A percentile compares a stretch with the other conserved stretches of the same genome.
These are phyloP conservation scores for Oscheius sp. DNA, from an alignment of 2,888 invertebrate species.

Conservation along the genomic window DNA sequence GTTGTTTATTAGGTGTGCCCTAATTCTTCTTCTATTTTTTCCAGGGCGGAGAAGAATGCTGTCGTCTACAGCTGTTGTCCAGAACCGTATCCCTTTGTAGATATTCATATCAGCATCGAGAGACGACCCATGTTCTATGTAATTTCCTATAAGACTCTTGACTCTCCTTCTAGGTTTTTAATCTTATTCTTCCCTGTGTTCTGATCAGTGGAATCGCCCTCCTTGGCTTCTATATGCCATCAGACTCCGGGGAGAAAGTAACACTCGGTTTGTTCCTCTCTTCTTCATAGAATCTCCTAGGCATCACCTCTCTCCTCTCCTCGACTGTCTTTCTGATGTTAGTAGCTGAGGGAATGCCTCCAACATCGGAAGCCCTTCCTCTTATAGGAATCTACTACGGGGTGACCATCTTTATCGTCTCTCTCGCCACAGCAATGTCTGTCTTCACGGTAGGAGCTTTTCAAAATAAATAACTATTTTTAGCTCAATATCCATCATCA, in stretches of 20 bases:
- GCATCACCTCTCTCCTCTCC: slow-evolving; percentile 85
- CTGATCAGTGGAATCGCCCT: slow-evolving; percentile 87
- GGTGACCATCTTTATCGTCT: slow-evolving; percentile 75
- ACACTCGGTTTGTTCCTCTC: slow-evolving; percentile 74
- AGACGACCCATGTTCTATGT: slow-evolving; percentile 78
- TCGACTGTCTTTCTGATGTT: slow-evolving; percentile 90
- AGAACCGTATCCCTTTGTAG: slow-evolving; percentile 83
- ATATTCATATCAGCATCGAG: slow-evolving; percentile 81
- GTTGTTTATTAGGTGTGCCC: slow-evolving; percentile 49
- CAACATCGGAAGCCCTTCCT: slow-evolving; percentile 84
- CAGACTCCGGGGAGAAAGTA: slow-evolving; percentile 87
- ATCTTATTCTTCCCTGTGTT: slow-evolving; percentile 84
- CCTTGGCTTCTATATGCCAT: slow-evolving; percentile 86
- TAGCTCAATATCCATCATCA: slow-evolving; percentile 79
- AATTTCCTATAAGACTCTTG: slow-evolving; percentile 1
- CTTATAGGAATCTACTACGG: slow-evolving; percentile 78
- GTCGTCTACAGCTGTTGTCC: slow-evolving; percentile 83
- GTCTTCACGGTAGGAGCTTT: slow-evolving; percentile 77
- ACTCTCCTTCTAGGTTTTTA: slow-evolving; percentile 77
- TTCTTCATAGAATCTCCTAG: slow-evolving; percentile 66
- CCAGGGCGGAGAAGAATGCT: slow-evolving; percentile 75
- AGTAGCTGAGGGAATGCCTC: slow-evolving; percentile 84
- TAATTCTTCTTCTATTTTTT: too few relatives aligned
- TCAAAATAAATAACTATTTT: slow-evolving; percentile 16
- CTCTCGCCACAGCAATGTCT: slow-evolving; percentile 75